Conservation (phyloP, 2,797 vertebrate genomes). For the Gymnodraco acuticeps region DNA sequence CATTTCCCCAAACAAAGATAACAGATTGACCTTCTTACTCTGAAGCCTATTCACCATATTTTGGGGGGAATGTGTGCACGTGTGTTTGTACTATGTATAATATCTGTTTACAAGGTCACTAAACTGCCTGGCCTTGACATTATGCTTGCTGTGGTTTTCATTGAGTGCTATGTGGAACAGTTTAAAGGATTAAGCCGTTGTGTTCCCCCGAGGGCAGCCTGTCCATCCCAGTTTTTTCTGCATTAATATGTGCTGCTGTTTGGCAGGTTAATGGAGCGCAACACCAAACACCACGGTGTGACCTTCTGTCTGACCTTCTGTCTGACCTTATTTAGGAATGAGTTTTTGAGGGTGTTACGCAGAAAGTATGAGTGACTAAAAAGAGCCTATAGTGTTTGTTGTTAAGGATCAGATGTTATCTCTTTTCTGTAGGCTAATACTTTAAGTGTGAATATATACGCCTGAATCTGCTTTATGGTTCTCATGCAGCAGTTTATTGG, state of each 20-base stretch:
- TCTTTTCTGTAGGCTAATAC: too few species aligned
- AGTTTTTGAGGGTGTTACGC: conserved; percentile 41
- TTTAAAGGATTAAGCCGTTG: conserved; percentile 85
- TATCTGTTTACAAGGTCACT: conserved; percentile 80
- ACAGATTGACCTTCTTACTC: conserved; percentile 77
- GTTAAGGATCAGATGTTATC: too few species aligned
- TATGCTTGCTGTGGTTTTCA: conserved; percentile 78
- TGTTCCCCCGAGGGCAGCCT: conserved; percentile 67
- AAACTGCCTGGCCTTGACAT: conserved; percentile 74
- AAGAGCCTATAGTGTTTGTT: too few species aligned
- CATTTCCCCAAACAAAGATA: conserved; percentile 77
- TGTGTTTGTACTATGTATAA: conserved; percentile 60
- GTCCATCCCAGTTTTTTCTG: conserved; percentile 66
- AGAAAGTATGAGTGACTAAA: conserved; percentile 30
- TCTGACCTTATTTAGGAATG: conserved; percentile 52
- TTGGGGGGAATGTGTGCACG: conserved; percentile 26
- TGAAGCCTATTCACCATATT: conserved; percentile 60
- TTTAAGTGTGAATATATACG: too few species aligned
- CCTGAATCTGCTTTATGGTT: too few species aligned
- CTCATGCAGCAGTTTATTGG: too few species aligned
- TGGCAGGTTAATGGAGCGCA: conserved; percentile 79
- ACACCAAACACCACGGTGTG: conserved; percentile 68
- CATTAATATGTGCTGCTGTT: conserved; percentile 68
- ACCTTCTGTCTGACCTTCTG: conserved; percentile 72
- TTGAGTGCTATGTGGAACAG: conserved; percentile 75